Base-by-base conservation (phyloP, 2,113 vertebrate species). In the Aptenodytes patagonicus region DNA sequence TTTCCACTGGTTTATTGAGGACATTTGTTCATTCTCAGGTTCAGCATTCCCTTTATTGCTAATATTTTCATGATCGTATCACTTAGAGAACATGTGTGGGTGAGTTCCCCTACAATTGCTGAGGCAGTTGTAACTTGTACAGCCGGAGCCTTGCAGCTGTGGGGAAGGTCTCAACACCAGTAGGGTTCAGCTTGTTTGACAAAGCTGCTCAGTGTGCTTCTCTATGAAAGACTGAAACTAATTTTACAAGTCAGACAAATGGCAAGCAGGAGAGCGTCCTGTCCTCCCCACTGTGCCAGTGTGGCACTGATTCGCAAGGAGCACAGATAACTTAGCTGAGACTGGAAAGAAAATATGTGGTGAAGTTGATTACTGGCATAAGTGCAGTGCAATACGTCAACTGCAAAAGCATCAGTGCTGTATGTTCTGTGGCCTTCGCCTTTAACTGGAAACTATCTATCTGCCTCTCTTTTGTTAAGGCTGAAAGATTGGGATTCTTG, bases 41-140 rank as follows among this genome's bases (percentile, higher is more conserved):
- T 88, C 62, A 65, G 19, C 17, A 21, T 51, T 88, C 4, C 2
- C 51, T 81, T n/a, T 32, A 7, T n/a, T 84, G 22, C 44, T 90
- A 73, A 6, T 54, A 16, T 17, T 34, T 64, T 4, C 4, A 2
- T 1, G 36, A 47, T 64, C 3, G 0, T 46, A 54, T 26, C 36
- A 2, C 28, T 60, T 28, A 21, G 17, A 29, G 57, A 42, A 9
- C 7, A 0, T 0, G 1, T 3, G 29, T 58, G 47, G 11, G 60
- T 47, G 64, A 6, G 38, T 24, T 91, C 22, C 80, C 44, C 32
- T 51, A 1, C 0, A 4, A 11, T 21, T 42, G 38, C 58, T 2
- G 4, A 34, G 19, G 44, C n/a, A 25, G 40, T 21, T 51, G 42
- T 51, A 15, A 8, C 61, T 32, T 14, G 10, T 7, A 17, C 68